phyloP scores from a whole-genome alignment of 2,888 invertebrate species.

The Orthonychiurus folsomi region DNA sequence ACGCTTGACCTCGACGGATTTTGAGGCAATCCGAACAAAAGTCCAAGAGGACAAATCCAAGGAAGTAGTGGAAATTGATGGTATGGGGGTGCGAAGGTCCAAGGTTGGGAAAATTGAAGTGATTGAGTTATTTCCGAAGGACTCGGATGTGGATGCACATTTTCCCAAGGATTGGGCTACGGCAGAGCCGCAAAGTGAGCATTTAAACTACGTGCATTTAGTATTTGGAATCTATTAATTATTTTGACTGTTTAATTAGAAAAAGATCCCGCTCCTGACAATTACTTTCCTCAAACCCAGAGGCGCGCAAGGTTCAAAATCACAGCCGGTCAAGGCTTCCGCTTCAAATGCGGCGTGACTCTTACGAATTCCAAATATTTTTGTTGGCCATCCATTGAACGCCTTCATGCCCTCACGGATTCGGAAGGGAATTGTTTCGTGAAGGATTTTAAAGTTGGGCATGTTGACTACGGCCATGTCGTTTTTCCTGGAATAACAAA shows the following conservation, averaged over 20 bases:
- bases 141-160: too few species aligned
- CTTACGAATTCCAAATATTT: slow-evolving; percentile 19
- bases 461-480: slow-evolving; percentile 14
- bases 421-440: slow-evolving; percentile 71
- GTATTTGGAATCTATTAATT: too few species aligned
- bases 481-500: slow-evolving; percentile 12
- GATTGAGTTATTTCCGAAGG: neutral
- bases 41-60: neutral
- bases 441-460: slow-evolving; percentile 49
- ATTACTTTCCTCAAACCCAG: too few species aligned
- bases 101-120: neutral
- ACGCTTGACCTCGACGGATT: neutral
- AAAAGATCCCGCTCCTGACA: neutral
- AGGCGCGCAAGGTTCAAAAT: neutral
- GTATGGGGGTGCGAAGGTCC: neutral
- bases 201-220: too few species aligned
- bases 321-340: neutral
- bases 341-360: slow-evolving; percentile 15
- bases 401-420: slow-evolving; percentile 66
- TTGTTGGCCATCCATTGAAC: slow-evolving; percentile 55
- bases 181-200: too few species aligned
- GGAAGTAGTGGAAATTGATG: neutral
- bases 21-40: neutral
- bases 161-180: neutral
- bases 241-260: too few species aligned